Conservation (phyloP, 2,888 invertebrate genomes). For the Halictus ligatus region DNA sequence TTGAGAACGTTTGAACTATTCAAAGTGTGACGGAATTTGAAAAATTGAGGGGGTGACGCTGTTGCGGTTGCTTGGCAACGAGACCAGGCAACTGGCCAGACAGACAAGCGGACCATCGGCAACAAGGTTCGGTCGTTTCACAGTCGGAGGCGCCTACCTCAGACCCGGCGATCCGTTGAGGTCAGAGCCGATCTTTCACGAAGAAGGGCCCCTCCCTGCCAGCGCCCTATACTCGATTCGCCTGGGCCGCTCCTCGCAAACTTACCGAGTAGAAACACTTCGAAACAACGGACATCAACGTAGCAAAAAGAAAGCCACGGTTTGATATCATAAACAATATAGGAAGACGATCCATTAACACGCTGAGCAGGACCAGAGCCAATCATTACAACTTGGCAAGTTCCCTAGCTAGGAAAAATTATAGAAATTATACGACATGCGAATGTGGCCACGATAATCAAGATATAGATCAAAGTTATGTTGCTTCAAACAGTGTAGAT, state of each 20-base stretch:
- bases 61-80: slow-evolving; percentile 79
- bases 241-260: slow-evolving; percentile 54
- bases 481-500: too few species aligned
- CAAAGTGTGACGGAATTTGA: slow-evolving; percentile 54
- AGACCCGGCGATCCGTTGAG: slow-evolving; percentile 76
- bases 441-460: too few species aligned
- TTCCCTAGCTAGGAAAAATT: too few species aligned
- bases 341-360: too few species aligned
- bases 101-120: slow-evolving; percentile 57
- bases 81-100: slow-evolving; percentile 75
- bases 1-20: not conserved
- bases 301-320: too few species aligned
- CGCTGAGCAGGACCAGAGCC: too few species aligned
- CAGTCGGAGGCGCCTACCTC: slow-evolving; percentile 70
- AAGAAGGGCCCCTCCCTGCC: slow-evolving; percentile 77
- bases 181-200: slow-evolving; percentile 79
- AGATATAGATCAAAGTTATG: too few species aligned
- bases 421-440: too few species aligned
- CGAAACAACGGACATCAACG: too few species aligned
- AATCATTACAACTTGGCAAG: too few species aligned
- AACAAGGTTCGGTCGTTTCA: slow-evolving; percentile 44
- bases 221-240: slow-evolving; percentile 59
- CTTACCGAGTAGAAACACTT: too few species aligned
- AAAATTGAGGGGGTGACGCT: slow-evolving; percentile 65
- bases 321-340: too few species aligned